Evolutionary conservation across 1,140 invertebrate species (phyloP).

Genomic region (Sipha flava): DNA sequence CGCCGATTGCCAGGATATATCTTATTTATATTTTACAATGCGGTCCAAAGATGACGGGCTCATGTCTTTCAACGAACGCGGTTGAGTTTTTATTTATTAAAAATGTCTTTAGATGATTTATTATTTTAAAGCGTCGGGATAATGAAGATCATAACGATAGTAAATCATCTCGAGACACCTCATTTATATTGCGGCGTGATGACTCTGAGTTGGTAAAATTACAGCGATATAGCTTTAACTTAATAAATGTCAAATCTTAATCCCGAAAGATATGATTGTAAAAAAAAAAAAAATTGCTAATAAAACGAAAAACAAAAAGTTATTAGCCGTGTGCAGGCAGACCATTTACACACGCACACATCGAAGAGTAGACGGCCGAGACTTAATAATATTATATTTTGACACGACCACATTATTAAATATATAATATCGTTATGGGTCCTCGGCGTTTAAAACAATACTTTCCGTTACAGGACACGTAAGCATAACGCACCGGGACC

Average conservation of each 20-base stretch:
- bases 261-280: neutral
- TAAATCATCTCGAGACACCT: conserved; percentile 14
- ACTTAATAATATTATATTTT: too few relatives aligned
- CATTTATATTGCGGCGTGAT: neutral
- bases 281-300: neutral
- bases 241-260: neutral
- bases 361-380: too few relatives aligned
- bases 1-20: too few relatives aligned
- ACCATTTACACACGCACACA: too few relatives aligned
- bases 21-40: too few relatives aligned
- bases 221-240: neutral
- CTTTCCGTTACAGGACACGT: too few relatives aligned
- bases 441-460: too few relatives aligned
- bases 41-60: neutral
- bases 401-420: too few relatives aligned
- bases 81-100: conserved; percentile 24
- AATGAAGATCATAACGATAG: neutral
- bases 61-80: neutral
- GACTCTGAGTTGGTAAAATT: neutral
- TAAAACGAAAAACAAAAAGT: neutral
- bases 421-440: too few relatives aligned
- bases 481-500: too few relatives aligned
- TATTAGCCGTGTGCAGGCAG: too few relatives aligned
- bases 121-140: neutral
- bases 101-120: neutral